These are phyloP conservation scores for Eulemur macaco DNA, from an alignment of 2,113 vertebrate genomes.

Conservation along the genomic window DNA sequence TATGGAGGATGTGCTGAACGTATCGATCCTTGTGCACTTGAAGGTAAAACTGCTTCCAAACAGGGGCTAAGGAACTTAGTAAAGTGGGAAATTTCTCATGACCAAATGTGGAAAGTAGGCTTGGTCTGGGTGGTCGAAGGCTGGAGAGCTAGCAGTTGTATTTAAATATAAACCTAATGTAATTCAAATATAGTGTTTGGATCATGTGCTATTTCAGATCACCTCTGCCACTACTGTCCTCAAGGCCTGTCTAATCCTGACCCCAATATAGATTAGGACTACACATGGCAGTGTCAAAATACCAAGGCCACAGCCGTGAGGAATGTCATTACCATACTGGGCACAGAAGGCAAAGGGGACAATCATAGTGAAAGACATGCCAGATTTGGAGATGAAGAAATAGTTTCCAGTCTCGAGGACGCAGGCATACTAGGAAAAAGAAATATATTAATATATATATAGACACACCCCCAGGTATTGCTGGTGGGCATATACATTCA, in stretches of 20 bases:
- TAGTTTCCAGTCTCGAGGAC: conserved; percentile 44
- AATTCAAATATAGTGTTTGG: conserved; percentile 70
- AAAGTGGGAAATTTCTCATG: not conserved
- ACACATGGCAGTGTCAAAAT: conserved; percentile 68
- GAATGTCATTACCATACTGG: conserved; percentile 67
- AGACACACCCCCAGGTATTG: not conserved
- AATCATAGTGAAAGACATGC: conserved; percentile 57
- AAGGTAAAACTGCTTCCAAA: conserved; percentile 49
- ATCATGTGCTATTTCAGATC: conserved; percentile 73
- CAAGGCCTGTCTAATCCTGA: conserved; percentile 62
- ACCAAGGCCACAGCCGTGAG: conserved; percentile 51
- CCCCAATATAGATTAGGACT: conserved; percentile 75
- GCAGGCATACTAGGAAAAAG: not conserved
- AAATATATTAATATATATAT: not conserved
- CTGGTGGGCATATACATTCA: not conserved
- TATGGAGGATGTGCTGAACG: not conserved
- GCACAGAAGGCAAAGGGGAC: conserved; percentile 52
- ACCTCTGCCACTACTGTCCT: conserved; percentile 50
- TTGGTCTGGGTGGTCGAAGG: not conserved
- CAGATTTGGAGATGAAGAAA: conserved; percentile 67
- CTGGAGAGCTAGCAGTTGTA: conserved; percentile 44
- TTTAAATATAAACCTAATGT: conserved; percentile 72
- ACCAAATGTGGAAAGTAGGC: not conserved
- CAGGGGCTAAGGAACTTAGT: not conserved
- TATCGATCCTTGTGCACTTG: not conserved